Conservation (phyloP, 2,888 invertebrate species). For the Chouioia cunea region DNA sequence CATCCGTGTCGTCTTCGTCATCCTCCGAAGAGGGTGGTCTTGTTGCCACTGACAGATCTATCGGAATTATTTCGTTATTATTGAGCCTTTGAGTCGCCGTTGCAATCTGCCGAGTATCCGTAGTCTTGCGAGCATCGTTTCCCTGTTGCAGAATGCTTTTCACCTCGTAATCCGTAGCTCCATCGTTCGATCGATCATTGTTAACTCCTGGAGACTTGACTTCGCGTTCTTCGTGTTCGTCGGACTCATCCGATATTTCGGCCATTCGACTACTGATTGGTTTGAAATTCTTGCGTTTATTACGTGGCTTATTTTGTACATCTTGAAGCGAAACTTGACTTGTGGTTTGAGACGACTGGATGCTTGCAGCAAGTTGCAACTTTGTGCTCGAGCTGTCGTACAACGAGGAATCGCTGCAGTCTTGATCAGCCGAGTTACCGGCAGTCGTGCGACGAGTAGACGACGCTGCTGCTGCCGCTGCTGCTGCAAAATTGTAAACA, state of each 20-base stretch:
- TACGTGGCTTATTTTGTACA: conserved; percentile 64
- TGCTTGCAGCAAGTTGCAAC: conserved; percentile 45
- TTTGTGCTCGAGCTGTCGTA: conserved; percentile 34
- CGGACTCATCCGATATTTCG: conserved; percentile 66
- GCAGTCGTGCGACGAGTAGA: conserved; percentile 57
- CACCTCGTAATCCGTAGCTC: conserved; percentile 47
- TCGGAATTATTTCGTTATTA: conserved; percentile 65
- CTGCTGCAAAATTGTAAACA: conserved; percentile 67
- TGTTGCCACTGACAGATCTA: conserved; percentile 65
- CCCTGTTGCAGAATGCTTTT: conserved; percentile 43
- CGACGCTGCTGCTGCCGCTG: too few species aligned
- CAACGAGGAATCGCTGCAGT: conserved; percentile 59
- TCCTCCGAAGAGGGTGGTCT: conserved; percentile 62
- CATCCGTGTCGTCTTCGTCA: conserved; percentile 64
- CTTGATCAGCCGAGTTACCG: conserved; percentile 60
- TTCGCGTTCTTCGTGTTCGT: conserved; percentile 46
- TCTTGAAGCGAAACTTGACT: neutral
- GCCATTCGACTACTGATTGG: conserved; percentile 69
- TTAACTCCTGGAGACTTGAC: conserved; percentile 1
- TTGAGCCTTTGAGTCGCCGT: conserved; percentile 53
- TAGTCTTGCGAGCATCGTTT: conserved; percentile 49
- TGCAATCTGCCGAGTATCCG: conserved; percentile 41
- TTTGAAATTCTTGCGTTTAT: conserved; percentile 71
- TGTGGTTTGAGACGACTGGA: conserved; percentile 15
- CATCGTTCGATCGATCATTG: conserved; percentile 34